These are phyloP conservation scores for Palythoa heliodiscus DNA, from an alignment of 92 coral and sea anemone species.

Conservation along the genomic window DNA sequence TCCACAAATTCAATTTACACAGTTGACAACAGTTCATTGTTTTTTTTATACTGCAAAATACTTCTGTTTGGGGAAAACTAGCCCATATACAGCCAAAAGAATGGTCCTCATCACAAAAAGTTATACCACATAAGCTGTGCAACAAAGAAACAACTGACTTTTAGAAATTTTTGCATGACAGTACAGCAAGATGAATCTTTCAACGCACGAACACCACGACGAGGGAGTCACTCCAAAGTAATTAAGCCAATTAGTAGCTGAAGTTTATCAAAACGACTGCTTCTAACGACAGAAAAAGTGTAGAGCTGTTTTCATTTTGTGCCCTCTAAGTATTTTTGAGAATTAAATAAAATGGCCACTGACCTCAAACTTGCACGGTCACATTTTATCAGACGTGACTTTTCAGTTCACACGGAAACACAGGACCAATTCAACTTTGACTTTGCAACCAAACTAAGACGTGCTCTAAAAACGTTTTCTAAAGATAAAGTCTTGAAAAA, in stretches of 20 bases:
- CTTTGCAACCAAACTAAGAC: neutral
- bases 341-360: neutral
- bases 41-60: neutral
- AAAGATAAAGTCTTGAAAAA: neutral
- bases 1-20: neutral
- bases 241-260: conserved; percentile 15
- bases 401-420: neutral
- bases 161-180: neutral
- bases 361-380: neutral
- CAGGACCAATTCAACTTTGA: neutral
- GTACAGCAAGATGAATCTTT: neutral
- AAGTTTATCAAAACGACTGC: neutral
- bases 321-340: neutral
- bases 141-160: neutral
- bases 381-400: neutral
- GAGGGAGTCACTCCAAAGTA: conserved; percentile 22
- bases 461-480: neutral
- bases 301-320: neutral
- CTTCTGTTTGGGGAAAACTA: neutral
- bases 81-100: neutral
- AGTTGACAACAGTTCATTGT: neutral
- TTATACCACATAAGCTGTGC: no score
- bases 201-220: neutral
- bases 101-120: neutral
- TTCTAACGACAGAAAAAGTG: neutral